Percentiles rank a stretch among this genome's conserved stretches.
These are phyloP conservation scores for Ostrea denselamellosa DNA, from an alignment of 1,140 invertebrate genomes.

Conservation along the genomic window DNA sequence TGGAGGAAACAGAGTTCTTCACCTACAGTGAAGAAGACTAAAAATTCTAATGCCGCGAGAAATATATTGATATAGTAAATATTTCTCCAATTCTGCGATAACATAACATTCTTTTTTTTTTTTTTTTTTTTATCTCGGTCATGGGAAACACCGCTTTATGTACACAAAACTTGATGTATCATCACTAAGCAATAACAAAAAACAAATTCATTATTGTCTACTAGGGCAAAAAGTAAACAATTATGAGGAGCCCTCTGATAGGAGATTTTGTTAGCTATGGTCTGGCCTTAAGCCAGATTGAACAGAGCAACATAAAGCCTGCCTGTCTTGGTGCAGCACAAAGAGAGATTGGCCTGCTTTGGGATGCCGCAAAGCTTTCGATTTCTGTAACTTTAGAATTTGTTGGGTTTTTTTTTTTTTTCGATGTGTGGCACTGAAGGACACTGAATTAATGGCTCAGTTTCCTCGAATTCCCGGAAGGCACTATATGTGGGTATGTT, in stretches of 20 bases:
- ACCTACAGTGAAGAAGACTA: too few species aligned
- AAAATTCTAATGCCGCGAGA: neutral
- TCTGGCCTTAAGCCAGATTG: slow-evolving; percentile 17
- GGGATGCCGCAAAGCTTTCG: slow-evolving; percentile 5
- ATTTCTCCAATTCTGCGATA: neutral
- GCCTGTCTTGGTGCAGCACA: slow-evolving; percentile 23
- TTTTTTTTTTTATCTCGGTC: slow-evolving; percentile 18
- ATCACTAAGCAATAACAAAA: slow-evolving; percentile 27
- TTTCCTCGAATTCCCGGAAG: neutral
- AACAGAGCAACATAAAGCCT: neutral
- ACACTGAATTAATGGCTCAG: slow-evolving; percentile 27
- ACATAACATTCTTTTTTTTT: slow-evolving; percentile 7
- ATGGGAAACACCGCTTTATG: slow-evolving; percentile 18
- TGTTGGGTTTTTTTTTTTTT: neutral
- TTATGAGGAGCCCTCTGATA: slow-evolving; percentile 21
- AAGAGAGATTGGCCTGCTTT: neutral
- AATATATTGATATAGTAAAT: slow-evolving; percentile 24
- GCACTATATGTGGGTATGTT: slow-evolving; percentile 21
- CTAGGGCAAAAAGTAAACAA: slow-evolving; percentile 37
- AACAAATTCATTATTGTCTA: slow-evolving; percentile 40
- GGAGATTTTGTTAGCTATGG: slow-evolving; percentile 2
- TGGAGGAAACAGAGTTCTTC: too few species aligned
- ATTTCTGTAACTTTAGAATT: slow-evolving; percentile 29
- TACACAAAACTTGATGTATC: slow-evolving; percentile 36
- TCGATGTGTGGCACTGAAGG: neutral